A percentile compares a stretch with the other conserved stretches of the same genome.
Conservation (phyloP, 2,888 invertebrate genomes). For the Amphipoea oculea region DNA sequence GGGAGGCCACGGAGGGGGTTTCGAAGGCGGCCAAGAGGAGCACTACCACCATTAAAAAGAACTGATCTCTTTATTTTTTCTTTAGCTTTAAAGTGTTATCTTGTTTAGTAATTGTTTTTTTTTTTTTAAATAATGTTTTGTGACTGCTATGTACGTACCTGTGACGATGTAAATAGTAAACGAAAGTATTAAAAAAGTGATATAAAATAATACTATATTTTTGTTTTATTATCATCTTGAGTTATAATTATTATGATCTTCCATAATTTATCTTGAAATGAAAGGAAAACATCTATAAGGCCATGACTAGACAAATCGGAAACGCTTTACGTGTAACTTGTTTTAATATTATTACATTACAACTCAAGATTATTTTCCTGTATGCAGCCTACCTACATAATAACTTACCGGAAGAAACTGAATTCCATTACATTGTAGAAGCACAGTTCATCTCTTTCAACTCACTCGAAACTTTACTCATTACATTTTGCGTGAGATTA, state of each 20-base stretch:
- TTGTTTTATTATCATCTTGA: conserved; percentile 54
- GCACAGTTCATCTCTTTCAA: neutral
- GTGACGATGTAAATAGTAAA: conserved; percentile 83
- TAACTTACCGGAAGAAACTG: neutral
- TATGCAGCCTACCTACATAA: neutral
- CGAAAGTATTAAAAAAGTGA: conserved; percentile 88
- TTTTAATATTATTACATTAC: conserved; percentile 17
- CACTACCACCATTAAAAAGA: conserved; percentile 84
- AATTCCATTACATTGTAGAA: neutral
- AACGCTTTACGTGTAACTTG: neutral
- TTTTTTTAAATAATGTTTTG: conserved; percentile 78
- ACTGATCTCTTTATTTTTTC: conserved; percentile 87
- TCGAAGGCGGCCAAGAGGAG: conserved; percentile 58
- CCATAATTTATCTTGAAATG: neutral
- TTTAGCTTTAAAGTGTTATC: conserved; percentile 88
- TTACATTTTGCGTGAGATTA: neutral
- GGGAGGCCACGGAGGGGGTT: conserved; percentile 50
- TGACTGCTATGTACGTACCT: conserved; percentile 81
- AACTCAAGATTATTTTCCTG: conserved; percentile 9
- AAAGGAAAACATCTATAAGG: neutral
- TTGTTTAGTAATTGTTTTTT: conserved; percentile 83
- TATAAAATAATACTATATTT: conserved; percentile 67
- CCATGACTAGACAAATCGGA: conserved; percentile 25
- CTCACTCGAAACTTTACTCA: neutral
- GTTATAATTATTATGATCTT: neutral